A percentile compares a stretch with the other conserved stretches of the same genome.
These are phyloP conservation scores for Petrocephalus zakoni DNA, from an alignment of 2,113 vertebrate species.

Conservation along the genomic window DNA sequence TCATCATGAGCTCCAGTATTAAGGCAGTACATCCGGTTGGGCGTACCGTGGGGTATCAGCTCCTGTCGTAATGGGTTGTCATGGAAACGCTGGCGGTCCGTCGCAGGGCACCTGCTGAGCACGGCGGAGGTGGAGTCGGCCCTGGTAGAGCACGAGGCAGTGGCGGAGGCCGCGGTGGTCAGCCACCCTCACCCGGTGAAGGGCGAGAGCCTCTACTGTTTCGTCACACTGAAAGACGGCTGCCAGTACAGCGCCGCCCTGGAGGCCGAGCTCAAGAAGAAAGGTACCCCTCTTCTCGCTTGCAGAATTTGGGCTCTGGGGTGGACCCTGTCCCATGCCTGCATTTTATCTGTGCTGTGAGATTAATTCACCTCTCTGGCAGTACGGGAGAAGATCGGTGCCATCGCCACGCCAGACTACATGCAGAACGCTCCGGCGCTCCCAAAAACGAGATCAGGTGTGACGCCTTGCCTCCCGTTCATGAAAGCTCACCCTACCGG, in stretches of 20 bases:
- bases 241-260: constrained; percentile 64
- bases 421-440: constrained; percentile 90
- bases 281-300: constrained; percentile 59
- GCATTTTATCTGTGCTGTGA: not conserved
- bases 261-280: constrained; percentile 74
- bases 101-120: constrained; percentile 86
- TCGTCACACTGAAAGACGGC: constrained; percentile 81
- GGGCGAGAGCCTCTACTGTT: constrained; percentile 94
- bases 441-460: constrained; percentile 97
- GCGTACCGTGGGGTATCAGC: not conserved
- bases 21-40: not conserved
- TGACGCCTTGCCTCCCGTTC: not conserved
- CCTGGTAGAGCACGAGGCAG: constrained; percentile 70
- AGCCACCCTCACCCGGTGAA: constrained; percentile 85
- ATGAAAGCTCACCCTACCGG: not conserved
- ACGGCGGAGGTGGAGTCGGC: constrained; percentile 94
- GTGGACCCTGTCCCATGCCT: not conserved
- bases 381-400: constrained; percentile 95
- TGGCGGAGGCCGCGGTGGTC: constrained; percentile 85
- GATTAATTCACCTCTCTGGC: constrained; percentile 8
- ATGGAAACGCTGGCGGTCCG: not conserved
- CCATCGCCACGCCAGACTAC: constrained; percentile 92
- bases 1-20: not conserved
- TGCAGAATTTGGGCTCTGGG: not conserved
- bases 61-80: not conserved